Evolutionary conservation across 2,888 invertebrate genomes (phyloP), one percentile per base, ranked within the genome.

Genomic region (Nephrocerus scutellatus): DNA sequence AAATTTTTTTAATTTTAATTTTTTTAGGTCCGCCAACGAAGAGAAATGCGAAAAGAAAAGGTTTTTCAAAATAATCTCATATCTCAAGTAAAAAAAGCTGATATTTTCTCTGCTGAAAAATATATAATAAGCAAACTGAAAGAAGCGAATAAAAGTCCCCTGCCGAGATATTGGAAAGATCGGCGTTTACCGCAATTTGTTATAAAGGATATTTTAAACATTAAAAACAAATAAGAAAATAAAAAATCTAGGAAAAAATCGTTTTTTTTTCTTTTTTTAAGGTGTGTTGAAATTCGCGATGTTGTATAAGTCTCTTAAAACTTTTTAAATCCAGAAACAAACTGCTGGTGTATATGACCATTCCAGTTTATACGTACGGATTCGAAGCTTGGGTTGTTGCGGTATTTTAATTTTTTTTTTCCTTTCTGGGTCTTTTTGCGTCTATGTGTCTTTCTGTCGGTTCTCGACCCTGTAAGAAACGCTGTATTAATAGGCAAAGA

Each of bases 11-110:
- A 16, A 30, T 32, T 33, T 8, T 23, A 25, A 35, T 36, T 20
- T 34, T 71, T 70, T 4, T 60, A 79, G 78, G 57, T 77, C 18
- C 74, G 77, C 39, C 79, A 81, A 54, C 77, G 75, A 14, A 75
- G 87, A 35, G 81, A 82, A 56, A 70, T 81, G 57, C 72, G 72
- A 30, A 88, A 82, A 59, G 89, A 90, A 58, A 89, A 84, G 56
- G 70, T 65, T 5, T 90, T 88, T 66, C 84, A 88, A 55, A 80
- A 77, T 2, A 73, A 73, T 36, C 70, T 89, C 0, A 68, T 85
- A 39, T 70, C 74, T 0, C 74, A 84, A 60, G 76, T 87, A 9
- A 79, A 79, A 60, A 70, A 75, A 29, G 88, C 86, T 0, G 79
- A 87, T 47, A 72, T 74, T 36, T 91, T 90, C 66, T 77, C 82